Evolutionary conservation across 1,140 invertebrate genomes (phyloP), one percentile per base, ranked within the genome.

Genomic region (Leptoteleia sp.): DNA sequence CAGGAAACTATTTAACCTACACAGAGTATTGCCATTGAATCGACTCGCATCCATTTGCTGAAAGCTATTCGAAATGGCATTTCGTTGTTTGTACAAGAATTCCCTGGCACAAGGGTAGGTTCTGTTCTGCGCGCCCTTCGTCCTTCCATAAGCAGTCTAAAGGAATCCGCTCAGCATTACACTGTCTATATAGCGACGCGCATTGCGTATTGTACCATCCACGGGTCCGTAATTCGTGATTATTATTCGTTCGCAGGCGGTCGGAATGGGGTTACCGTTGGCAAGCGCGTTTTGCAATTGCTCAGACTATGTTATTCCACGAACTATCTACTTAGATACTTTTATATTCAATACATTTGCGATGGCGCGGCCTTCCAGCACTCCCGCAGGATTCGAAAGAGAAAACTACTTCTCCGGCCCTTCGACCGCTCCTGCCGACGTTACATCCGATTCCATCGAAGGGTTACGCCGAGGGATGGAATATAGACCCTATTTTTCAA

Each of bases 181-280:
- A 42, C 52, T 12, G 16, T 55, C 16, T 70, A 48, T 72, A 33
- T 61, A 50, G 19, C 29, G 12, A 54, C 55, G 52, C 62, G 48
- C 16, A 16, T 57, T 70, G 67, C 64, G 55, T 72, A 77, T 82
- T 73, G 65, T 70, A 48, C 73, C 77, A 71, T 77, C 61, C 38
- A 73, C 42, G 48, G 62, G n/a, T 12, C 35, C 45, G 81, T 83
- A 82, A 87, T 88, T 87, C 83, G 80, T 81, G 82, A 83, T 88
- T 87, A 86, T 85, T 86, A 86, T 88, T 86, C 85, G 82, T 86
- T 85, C 82, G 79, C 81, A 82, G 48, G 64, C 50, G 27, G 61
- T 38, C 42, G 48, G 52, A 79, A 79, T 80, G 67, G 40, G 17
- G 33, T 40, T 73, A 67, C 38, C n/a, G n/a, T n/a, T n/a, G n/a